Percentiles rank a stretch among this genome's conserved stretches.
Conservation (phyloP, 2,113 vertebrate species). For the Syrmaticus mikado region DNA sequence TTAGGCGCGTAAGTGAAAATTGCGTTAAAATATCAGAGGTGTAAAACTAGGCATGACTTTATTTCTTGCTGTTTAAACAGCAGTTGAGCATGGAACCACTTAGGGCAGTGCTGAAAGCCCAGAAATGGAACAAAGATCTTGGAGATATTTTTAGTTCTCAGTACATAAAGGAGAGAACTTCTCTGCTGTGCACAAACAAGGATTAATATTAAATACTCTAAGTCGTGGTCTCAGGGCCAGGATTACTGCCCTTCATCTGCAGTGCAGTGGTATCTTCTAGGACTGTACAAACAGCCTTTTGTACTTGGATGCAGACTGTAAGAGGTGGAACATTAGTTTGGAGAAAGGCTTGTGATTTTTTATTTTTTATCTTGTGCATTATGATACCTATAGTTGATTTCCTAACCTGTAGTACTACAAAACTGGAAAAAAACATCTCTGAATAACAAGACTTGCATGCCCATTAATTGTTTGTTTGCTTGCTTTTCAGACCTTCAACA, state of each 20-base stretch:
- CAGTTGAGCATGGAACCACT: accelerated
- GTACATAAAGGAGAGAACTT: neutral
- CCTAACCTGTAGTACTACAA: neutral
- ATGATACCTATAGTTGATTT: neutral
- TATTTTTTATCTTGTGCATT: neutral
- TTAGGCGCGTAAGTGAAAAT: neutral
- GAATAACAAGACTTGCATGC: neutral
- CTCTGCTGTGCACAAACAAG: neutral
- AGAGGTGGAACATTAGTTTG: neutral
- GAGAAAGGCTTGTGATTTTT: neutral
- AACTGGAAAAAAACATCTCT: neutral
- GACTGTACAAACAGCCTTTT: neutral
- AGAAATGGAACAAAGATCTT: neutral
- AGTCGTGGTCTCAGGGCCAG: neutral
- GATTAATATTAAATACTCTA: slow-evolving; percentile 28
- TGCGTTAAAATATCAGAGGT: neutral
- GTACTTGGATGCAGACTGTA: neutral
- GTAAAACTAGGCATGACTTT: neutral
- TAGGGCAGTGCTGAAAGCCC: neutral
- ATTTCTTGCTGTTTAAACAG: neutral
- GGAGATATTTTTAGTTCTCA: neutral
- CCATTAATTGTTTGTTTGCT: neutral
- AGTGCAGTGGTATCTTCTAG: neutral
- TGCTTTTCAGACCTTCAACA: neutral
- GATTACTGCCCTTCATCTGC: neutral